phyloP scores from a whole-genome alignment of 2,888 invertebrate genomes.

The Athrips mouffetella region DNA sequence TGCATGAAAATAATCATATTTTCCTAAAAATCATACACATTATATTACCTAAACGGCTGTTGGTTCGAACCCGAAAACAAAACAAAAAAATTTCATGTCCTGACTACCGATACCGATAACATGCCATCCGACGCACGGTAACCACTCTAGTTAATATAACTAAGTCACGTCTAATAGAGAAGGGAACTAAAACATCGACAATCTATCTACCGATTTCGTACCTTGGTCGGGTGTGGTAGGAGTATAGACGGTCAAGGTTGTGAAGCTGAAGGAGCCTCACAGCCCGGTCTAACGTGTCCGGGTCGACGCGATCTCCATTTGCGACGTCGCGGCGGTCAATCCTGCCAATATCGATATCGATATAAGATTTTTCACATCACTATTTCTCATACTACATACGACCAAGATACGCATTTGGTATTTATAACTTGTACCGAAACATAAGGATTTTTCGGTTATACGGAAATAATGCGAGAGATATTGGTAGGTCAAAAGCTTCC shows the following conservation, averaged over 20 bases:
- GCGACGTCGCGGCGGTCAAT: slow-evolving; percentile 72
- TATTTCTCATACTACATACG: slow-evolving; percentile 39
- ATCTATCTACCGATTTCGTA: slow-evolving; percentile 69
- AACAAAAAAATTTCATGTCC: too few species aligned
- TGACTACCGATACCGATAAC: too few species aligned
- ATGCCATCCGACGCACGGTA: too few species aligned
- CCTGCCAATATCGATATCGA: slow-evolving; percentile 73
- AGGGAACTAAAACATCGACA: too few species aligned
- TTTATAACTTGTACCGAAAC: not conserved
- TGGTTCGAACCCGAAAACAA: too few species aligned
- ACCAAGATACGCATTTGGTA: slow-evolving; percentile 56
- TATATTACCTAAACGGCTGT: too few species aligned
- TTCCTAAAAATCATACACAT: too few species aligned
- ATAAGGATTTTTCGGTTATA: not conserved
- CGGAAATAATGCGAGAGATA: not conserved
- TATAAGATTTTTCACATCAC: slow-evolving; percentile 53
- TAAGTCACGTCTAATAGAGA: too few species aligned
- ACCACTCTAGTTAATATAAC: too few species aligned
- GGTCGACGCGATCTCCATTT: slow-evolving; percentile 65
- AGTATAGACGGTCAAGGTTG: slow-evolving; percentile 78
- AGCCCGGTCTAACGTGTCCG: slow-evolving; percentile 75
- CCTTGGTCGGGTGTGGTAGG: slow-evolving; percentile 80
- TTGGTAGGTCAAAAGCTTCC: not conserved
- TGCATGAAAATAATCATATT: too few species aligned
- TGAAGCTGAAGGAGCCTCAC: slow-evolving; percentile 77